Evolutionary conservation across 2,797 vertebrate genomes (phyloP).

Genomic region (Scarus forsteni): DNA sequence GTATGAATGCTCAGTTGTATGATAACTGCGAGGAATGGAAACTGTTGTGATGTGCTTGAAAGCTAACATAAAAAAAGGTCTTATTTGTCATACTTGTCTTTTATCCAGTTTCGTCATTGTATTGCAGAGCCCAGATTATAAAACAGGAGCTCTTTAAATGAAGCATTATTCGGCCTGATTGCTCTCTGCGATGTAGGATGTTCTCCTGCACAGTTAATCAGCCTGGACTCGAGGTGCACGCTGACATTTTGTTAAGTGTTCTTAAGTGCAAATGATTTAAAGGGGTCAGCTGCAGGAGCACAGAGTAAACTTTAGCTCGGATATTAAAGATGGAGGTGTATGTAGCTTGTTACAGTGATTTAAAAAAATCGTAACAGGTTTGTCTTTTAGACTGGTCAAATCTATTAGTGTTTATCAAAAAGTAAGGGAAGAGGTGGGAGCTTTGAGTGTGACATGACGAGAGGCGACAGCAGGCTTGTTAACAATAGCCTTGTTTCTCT

Average conservation of each 20-base stretch:
- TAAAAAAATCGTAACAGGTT: no score
- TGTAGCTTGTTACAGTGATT: no score
- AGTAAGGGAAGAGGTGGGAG: no score
- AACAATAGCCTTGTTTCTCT: no score
- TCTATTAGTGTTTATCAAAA: no score
- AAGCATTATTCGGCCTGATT: slow-evolving; percentile 29
- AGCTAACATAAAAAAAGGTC: no score
- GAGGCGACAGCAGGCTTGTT: no score
- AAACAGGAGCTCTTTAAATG: slow-evolving; percentile 22
- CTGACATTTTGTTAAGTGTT: slow-evolving; percentile 63
- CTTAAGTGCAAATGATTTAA: slow-evolving; percentile 46
- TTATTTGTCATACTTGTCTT: not conserved
- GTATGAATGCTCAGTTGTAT: no score
- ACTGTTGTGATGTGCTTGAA: no score
- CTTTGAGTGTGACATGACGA: no score
- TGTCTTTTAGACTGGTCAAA: no score
- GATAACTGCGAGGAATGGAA: no score
- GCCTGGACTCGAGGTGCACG: slow-evolving; percentile 21
- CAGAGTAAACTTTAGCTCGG: not conserved
- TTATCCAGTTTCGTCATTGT: not conserved
- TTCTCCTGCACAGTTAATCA: slow-evolving; percentile 38
- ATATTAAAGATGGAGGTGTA: not conserved
- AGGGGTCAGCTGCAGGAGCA: slow-evolving; percentile 35
- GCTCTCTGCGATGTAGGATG: slow-evolving; percentile 28
- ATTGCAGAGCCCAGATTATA: not conserved